Base-by-base conservation (phyloP, 2,113 vertebrate species). In the Stigmatopora nigra region DNA sequence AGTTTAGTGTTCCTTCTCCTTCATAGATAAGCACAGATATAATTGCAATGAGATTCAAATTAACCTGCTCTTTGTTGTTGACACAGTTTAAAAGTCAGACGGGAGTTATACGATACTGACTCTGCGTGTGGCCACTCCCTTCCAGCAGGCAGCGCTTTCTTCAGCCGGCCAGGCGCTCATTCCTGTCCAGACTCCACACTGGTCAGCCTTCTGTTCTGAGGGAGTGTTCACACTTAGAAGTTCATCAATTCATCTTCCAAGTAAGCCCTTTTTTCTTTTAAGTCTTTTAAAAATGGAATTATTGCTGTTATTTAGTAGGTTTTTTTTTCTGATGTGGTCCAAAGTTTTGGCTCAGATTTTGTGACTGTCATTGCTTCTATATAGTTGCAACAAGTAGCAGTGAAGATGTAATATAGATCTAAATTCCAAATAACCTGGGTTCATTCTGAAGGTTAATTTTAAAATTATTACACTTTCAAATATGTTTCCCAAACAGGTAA, bases 71-170 rank as follows among this genome's bases (percentile, higher is more conserved):
- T 71, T 78, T 81, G 77, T 78, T 79, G 73, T 78, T 81, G 81
- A 86, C 84, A 81, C 72, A 82, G 78, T 82, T 86, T 82, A 65
- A 75, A 41, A 62, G 59, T 71, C 58, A 68, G 73, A 52, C 56
- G 59, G 65, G 71, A 76, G 85, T 81, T 80, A 82, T 70, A 68
- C 51, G 84, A 87, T 72, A 67, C 81, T 56, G 16, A 75, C 67
- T 78, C 66, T 61, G 78, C 72, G 14, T 38, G 56, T 53, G 62
- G 81, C 84, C 87, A 80, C 87, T 76, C 85, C 87, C 81, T 71
- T 73, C 49, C 58, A 71, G 63, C 71, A 73, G 76, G 59, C 76
- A 71, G 69, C 14, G 10, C 76, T 76, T 45, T 75, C 59, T 69
- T 52, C 47, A 69, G 64, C 67, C 71, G 78, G 87, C 38, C 75